phyloP scores from a whole-genome alignment of 1,140 invertebrate genomes.

The Tetragnatha versicolor region DNA sequence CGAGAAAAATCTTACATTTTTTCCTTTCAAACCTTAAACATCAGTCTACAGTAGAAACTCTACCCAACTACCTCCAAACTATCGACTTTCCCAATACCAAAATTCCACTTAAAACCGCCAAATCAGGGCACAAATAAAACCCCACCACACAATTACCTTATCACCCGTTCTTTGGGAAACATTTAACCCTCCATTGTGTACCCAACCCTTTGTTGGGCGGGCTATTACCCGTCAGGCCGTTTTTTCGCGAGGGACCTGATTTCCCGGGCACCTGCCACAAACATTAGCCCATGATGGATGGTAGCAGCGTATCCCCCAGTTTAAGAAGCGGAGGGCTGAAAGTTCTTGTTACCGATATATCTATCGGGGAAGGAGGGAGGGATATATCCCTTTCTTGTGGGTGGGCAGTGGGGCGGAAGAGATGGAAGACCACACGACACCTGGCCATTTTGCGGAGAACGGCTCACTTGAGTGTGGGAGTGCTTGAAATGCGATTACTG shows the following conservation, averaged over 20 bases:
- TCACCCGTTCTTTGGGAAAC: too few species aligned
- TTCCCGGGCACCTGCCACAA: constrained; percentile 23
- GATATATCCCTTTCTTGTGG: not conserved
- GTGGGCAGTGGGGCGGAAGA: constrained; percentile 20
- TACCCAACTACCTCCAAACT: too few species aligned
- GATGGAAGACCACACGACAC: constrained; percentile 45
- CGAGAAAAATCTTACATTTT: too few species aligned
- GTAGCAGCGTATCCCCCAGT: not conserved
- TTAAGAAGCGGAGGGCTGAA: constrained; percentile 10
- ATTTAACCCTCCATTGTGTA: not conserved
- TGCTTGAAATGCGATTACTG: too few species aligned
- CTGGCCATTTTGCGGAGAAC: constrained; percentile 17
- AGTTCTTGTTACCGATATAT: constrained; percentile 37
- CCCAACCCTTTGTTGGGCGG: too few species aligned
- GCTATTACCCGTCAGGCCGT: not conserved
- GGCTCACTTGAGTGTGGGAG: constrained; percentile 32
- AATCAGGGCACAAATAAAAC: too few species aligned
- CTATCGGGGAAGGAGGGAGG: too few species aligned
- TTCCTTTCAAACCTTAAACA: too few species aligned
- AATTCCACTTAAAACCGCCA: too few species aligned
- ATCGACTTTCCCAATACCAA: too few species aligned
- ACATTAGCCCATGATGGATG: constrained; percentile 38
- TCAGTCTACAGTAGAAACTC: too few species aligned
- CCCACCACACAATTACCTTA: not conserved
- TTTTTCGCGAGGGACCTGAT: constrained; percentile 31